phyloP scores from a whole-genome alignment of 2,113 vertebrate genomes.

The Lontra canadensis region DNA sequence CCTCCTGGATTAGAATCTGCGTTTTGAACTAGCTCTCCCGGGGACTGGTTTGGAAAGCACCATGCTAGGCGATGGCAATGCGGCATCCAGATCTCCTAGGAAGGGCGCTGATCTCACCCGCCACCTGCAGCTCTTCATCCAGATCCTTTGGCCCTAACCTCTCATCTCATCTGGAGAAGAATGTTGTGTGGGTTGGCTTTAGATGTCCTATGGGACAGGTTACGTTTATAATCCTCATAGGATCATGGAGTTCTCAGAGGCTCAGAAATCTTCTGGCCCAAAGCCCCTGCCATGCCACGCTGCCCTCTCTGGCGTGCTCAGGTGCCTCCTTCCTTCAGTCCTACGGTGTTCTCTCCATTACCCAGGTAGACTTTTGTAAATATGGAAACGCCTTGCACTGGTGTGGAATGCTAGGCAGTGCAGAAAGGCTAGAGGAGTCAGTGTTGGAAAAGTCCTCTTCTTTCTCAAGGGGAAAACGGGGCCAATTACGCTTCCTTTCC shows the following conservation, averaged over 20 bases:
- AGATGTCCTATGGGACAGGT: fast-evolving
- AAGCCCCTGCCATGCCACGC: fast-evolving
- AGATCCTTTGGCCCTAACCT: background rate
- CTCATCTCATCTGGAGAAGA: background rate
- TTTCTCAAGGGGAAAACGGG: background rate
- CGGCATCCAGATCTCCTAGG: background rate
- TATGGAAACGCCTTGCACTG: background rate
- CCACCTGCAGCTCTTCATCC: background rate
- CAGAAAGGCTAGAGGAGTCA: background rate
- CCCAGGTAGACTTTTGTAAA: background rate
- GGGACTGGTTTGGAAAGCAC: background rate
- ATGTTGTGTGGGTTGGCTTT: background rate
- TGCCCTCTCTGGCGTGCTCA: background rate
- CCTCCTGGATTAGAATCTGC: background rate
- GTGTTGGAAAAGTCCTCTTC: background rate
- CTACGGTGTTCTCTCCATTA: fast-evolving
- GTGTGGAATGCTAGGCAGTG: fast-evolving
- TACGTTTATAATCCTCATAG: too few species aligned
- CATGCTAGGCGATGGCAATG: fast-evolving
- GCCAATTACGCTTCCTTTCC: background rate
- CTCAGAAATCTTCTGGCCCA: background rate
- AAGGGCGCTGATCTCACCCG: background rate
- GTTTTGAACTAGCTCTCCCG: background rate
- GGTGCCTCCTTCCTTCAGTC: background rate
- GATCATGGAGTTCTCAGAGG: background rate